These are phyloP conservation scores for Cheumatopsyche charites DNA, from an alignment of 1,140 invertebrate genomes.

Conservation along the genomic window DNA sequence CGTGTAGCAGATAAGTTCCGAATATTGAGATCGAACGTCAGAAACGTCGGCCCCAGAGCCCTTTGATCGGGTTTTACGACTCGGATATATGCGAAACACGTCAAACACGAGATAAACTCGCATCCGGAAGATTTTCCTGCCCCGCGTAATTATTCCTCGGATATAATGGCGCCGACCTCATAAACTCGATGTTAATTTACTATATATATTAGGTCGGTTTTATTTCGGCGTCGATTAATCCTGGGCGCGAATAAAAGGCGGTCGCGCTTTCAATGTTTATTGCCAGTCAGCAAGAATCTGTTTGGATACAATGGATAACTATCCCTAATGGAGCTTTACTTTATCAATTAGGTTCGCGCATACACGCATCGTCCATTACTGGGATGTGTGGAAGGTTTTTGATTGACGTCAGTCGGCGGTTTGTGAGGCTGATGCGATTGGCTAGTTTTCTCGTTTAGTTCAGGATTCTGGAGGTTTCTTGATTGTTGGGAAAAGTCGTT, in stretches of 20 bases:
- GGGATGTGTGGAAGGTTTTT: neutral
- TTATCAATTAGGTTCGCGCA: slow-evolving; percentile 13
- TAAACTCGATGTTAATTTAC: no score
- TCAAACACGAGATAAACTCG: slow-evolving; percentile 5
- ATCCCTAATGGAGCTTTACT: slow-evolving; percentile 13
- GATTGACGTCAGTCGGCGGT: slow-evolving; percentile 1
- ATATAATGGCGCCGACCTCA: no score
- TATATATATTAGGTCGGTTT: no score
- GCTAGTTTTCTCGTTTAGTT: neutral
- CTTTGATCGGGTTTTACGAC: slow-evolving; percentile 11
- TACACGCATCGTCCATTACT: slow-evolving; percentile 19
- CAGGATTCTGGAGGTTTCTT: no score
- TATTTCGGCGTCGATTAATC: no score
- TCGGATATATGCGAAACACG: neutral
- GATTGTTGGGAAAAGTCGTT: no score
- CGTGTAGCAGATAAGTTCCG: neutral
- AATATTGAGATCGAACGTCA: slow-evolving; percentile 8
- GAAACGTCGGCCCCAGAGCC: neutral
- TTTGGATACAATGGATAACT: slow-evolving; percentile 12
- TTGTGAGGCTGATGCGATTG: neutral
- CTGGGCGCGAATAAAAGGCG: no score
- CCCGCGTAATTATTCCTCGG: neutral
- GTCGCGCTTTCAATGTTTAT: no score
- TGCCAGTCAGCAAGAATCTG: no score
- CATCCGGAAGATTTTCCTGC: slow-evolving; percentile 5